Conservation (phyloP, 2,113 vertebrate species). For the Nestor notabilis region DNA sequence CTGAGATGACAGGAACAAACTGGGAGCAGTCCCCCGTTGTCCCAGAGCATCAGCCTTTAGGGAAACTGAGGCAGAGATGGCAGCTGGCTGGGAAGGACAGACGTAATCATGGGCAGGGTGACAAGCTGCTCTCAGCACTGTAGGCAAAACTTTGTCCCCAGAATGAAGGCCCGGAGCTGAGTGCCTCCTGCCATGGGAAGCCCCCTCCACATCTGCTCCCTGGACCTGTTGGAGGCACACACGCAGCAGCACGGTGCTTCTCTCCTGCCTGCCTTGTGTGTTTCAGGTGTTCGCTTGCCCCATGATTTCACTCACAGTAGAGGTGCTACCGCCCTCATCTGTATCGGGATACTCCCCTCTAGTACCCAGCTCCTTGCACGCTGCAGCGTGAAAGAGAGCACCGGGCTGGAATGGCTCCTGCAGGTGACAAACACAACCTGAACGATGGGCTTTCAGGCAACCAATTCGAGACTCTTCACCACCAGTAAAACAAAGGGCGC, state of each 20-base stretch:
- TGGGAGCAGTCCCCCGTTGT: background rate
- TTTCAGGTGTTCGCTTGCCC: background rate
- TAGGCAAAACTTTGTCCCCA: background rate
- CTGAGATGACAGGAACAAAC: background rate
- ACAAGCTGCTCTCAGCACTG: background rate
- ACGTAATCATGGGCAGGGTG: background rate
- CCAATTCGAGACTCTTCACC: background rate
- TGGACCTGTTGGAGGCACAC: rapidly evolving
- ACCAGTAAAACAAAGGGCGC: background rate
- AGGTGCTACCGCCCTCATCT: background rate
- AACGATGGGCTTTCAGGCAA: background rate
- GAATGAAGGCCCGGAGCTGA: background rate
- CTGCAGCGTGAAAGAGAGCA: background rate
- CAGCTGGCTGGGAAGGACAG: background rate
- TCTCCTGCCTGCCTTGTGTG: background rate
- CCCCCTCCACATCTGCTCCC: background rate
- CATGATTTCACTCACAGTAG: rapidly evolving
- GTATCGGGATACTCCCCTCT: rapidly evolving
- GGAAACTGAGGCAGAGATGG: background rate
- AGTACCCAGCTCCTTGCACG: background rate
- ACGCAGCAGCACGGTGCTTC: rapidly evolving
- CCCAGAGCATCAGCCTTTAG: background rate
- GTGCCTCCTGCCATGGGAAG: background rate
- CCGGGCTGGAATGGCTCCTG: background rate
- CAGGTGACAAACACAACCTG: rapidly evolving